Conservation (phyloP, 2,888 invertebrate species). For the Uropetala carovei region DNA sequence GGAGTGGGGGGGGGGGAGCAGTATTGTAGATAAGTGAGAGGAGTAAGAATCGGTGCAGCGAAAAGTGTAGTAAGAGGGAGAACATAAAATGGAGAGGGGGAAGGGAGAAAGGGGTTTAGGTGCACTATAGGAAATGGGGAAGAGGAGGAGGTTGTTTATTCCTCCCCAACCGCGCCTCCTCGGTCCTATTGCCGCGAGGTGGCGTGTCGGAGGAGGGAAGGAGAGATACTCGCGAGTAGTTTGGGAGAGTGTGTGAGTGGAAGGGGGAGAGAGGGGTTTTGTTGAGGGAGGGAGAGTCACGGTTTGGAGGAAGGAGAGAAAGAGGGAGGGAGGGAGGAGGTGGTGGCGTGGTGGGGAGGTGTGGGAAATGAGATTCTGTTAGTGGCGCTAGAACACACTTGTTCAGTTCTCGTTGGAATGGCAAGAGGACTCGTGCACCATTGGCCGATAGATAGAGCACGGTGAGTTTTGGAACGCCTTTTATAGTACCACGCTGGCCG, state of each 20-base stretch:
- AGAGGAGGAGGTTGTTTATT: background rate
- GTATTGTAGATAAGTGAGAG: background rate
- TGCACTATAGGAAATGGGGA: background rate
- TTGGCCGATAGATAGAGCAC: background rate
- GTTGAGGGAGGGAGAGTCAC: background rate
- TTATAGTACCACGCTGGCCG: background rate
- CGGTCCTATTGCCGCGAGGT: background rate
- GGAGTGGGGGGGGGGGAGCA: background rate
- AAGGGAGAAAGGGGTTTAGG: background rate
- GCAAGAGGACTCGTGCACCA: constrained; percentile 14
- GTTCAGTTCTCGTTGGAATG: constrained; percentile 35
- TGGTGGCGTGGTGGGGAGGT: background rate
- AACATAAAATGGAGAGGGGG: background rate
- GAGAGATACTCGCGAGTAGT: background rate
- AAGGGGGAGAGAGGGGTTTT: background rate
- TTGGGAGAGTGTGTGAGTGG: background rate
- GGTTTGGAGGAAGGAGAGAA: background rate
- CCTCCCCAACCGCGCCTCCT: background rate
- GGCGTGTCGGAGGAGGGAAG: background rate
- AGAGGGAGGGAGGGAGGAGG: background rate
- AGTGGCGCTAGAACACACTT: constrained; percentile 41
- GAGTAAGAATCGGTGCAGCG: background rate
- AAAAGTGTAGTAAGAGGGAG: background rate
- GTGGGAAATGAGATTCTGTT: constrained; percentile 4
- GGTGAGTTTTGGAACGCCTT: too few species aligned